phyloP scores from a whole-genome alignment of 2,113 vertebrate genomes.

The Limnothrissa miodon region DNA sequence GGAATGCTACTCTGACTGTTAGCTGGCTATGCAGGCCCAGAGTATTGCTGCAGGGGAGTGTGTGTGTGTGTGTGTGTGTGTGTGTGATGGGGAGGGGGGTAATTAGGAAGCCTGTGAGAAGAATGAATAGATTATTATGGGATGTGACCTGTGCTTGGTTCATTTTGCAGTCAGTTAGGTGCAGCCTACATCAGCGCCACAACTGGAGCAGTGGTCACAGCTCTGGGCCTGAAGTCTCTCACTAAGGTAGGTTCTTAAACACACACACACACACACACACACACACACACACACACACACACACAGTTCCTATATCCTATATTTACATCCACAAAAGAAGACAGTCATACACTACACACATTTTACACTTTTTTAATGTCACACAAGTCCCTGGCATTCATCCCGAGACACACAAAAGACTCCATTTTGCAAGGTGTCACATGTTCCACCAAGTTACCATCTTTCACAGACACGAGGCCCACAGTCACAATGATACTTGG shows the following conservation, averaged over 20 bases:
- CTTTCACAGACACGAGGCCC: not conserved
- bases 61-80: slow-evolving; percentile 5
- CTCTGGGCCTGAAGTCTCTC: slow-evolving; percentile 89
- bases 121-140: slow-evolving; percentile 18
- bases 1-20: not conserved
- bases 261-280: not conserved
- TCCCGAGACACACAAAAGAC: not conserved
- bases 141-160: slow-evolving; percentile 25
- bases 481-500: not conserved
- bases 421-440: not conserved
- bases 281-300: not conserved
- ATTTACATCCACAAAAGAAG: not conserved
- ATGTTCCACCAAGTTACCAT: not conserved
- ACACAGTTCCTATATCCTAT: not conserved
- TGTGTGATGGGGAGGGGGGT: no score
- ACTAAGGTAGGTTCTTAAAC: slow-evolving; percentile 77
- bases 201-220: slow-evolving; percentile 91
- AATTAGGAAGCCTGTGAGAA: not conserved
- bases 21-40: not conserved
- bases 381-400: not conserved
- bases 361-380: not conserved
- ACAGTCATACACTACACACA: not conserved
- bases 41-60: not conserved
- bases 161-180: slow-evolving; percentile 82
- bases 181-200: slow-evolving; percentile 91